phyloP scores from a whole-genome alignment of 2,888 invertebrate species.

The Aproaerema taeniolella region DNA sequence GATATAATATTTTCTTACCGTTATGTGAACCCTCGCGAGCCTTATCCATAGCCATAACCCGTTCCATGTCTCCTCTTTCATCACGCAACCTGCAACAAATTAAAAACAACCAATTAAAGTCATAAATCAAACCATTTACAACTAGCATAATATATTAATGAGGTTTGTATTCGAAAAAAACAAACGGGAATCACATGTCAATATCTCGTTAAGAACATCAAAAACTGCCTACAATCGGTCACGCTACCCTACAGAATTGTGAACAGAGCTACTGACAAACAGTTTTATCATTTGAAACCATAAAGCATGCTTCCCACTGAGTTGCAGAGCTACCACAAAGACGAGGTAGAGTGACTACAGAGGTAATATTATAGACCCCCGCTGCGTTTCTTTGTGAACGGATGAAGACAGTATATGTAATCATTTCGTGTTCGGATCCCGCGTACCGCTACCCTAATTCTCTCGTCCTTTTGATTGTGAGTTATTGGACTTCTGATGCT shows the following conservation, averaged over 20 bases:
- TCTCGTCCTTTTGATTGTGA: constrained; percentile 68
- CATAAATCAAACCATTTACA: constrained; percentile 5
- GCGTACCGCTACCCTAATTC: constrained; percentile 70
- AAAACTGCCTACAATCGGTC: constrained; percentile 49
- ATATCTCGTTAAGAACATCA: constrained; percentile 55
- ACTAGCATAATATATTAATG: neutral
- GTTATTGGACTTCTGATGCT: constrained; percentile 67
- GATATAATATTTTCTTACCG: constrained; percentile 80
- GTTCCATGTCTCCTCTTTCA: constrained; percentile 90
- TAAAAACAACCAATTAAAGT: constrained; percentile 9
- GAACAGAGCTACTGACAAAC: constrained; percentile 72
- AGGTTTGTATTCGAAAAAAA: constrained; percentile 1
- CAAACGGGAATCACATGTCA: constrained; percentile 28
- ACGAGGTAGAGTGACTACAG: too few relatives aligned
- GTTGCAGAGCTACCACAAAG: constrained; percentile 69
- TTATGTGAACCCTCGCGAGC: constrained; percentile 92
- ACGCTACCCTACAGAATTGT: constrained; percentile 55
- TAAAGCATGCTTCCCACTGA: constrained; percentile 73
- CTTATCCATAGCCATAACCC: constrained; percentile 88
- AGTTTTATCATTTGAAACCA: constrained; percentile 76
- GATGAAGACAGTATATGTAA: constrained; percentile 71
- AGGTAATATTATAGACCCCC: constrained; percentile 73
- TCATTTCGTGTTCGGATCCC: constrained; percentile 71
- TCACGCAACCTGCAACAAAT: constrained; percentile 90
- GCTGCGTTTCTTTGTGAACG: constrained; percentile 70